These are phyloP conservation scores for Struthidea cinerea DNA, from an alignment of 2,113 vertebrate genomes.

Conservation along the genomic window DNA sequence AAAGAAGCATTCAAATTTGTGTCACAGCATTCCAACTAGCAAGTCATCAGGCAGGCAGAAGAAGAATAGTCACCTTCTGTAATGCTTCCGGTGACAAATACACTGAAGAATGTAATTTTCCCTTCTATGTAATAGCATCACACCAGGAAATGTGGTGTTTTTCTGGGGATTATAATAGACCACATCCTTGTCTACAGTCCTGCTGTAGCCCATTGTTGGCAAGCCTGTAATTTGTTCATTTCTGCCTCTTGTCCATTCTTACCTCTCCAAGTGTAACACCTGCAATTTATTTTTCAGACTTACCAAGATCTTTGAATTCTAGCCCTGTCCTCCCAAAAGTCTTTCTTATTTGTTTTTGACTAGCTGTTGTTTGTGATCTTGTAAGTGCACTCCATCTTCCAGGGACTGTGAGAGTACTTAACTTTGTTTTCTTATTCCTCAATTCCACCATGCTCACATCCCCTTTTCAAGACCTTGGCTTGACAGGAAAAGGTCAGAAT, in stretches of 20 bases:
- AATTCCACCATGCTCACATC: not conserved
- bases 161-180: conserved; percentile 4
- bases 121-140: not conserved
- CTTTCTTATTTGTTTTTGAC: not conserved
- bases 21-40: not conserved
- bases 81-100: conserved; percentile 20
- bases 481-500: not conserved
- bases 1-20: not conserved
- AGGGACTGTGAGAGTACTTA: not conserved
- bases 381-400: not conserved
- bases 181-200: conserved; percentile 22
- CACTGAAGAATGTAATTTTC: conserved; percentile 32
- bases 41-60: not conserved
- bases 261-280: not conserved
- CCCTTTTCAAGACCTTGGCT: not conserved
- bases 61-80: not conserved
- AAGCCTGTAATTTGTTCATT: conserved; percentile 19
- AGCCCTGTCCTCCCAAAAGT: not conserved
- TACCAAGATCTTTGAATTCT: not conserved
- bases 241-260: not conserved
- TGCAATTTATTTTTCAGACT: not conserved
- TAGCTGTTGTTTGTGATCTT: not conserved
- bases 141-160: conserved; percentile 19
- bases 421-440: not conserved
- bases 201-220: conserved; percentile 5